A percentile compares a stretch with the other conserved stretches of the same genome.
Evolutionary conservation across 2,888 invertebrate genomes (phyloP).

Genomic region (Pandemis corylana): DNA sequence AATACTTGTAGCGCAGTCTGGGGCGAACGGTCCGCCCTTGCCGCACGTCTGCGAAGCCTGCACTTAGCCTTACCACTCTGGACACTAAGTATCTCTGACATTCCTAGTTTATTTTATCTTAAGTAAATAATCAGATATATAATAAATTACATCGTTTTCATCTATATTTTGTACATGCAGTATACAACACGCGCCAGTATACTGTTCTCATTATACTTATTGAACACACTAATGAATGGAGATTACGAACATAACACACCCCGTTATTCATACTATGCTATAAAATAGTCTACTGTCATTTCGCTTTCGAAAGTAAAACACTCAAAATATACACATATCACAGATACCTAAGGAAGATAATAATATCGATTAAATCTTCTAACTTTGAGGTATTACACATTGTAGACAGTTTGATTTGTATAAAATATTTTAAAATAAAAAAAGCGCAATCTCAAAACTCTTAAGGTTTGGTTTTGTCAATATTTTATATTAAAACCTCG

Average conservation of each 20-base stretch:
- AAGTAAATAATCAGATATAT: slow-evolving; percentile 38
- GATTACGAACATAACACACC: slow-evolving; percentile 50
- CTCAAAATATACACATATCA: slow-evolving; percentile 70
- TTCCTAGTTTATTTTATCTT: slow-evolving; percentile 31
- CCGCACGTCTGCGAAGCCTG: slow-evolving; percentile 9
- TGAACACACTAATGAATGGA: slow-evolving; percentile 61
- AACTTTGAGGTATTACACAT: slow-evolving; percentile 70
- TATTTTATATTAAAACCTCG: slow-evolving; percentile 55
- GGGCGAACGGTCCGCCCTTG: slow-evolving; percentile 24
- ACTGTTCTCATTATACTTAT: slow-evolving; percentile 49
- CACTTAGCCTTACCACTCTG: slow-evolving; percentile 20
- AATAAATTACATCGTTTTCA: slow-evolving; percentile 41
- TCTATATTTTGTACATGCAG: slow-evolving; percentile 69
- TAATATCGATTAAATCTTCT: slow-evolving; percentile 61
- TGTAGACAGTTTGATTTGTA: slow-evolving; percentile 55
- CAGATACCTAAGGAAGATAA: slow-evolving; percentile 81
- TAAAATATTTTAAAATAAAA: slow-evolving; percentile 65
- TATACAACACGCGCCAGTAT: slow-evolving; percentile 54
- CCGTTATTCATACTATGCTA: slow-evolving; percentile 31
- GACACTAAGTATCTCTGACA: slow-evolving; percentile 33
- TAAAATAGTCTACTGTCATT: slow-evolving; percentile 27
- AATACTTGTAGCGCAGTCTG: slow-evolving; percentile 29
- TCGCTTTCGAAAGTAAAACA: slow-evolving; percentile 58
- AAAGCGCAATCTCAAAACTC: slow-evolving; percentile 70
- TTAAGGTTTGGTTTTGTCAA: slow-evolving; percentile 45